Evolutionary conservation across 2,797 vertebrate genomes (phyloP).

Genomic region (Phalanger gymnotis): DNA sequence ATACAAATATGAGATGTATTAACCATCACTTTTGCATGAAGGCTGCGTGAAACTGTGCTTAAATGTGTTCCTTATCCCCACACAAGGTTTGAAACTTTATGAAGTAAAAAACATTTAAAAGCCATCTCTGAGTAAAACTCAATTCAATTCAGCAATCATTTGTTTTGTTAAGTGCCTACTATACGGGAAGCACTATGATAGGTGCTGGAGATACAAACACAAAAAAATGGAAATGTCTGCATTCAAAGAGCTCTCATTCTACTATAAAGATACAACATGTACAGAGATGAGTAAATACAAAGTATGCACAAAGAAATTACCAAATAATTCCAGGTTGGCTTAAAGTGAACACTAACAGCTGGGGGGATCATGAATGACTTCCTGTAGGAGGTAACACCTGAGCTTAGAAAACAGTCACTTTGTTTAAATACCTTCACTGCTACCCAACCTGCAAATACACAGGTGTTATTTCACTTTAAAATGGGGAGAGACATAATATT

Average conservation of each 20-base stretch:
- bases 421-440: neutral
- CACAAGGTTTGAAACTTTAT: neutral
- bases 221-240: neutral
- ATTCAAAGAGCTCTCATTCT: neutral
- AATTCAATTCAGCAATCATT: neutral
- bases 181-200: neutral
- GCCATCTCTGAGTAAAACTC: neutral
- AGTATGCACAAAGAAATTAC: neutral
- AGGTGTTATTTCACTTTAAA: neutral
- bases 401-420: neutral
- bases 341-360: neutral
- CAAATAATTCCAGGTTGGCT: neutral
- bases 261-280: neutral
- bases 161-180: neutral
- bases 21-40: neutral
- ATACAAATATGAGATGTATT: neutral
- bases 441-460: neutral
- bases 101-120: neutral
- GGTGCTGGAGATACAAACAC: neutral
- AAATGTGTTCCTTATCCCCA: neutral
- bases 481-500: neutral
- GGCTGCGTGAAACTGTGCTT: neutral
- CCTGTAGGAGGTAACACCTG: neutral
- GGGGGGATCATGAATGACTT: neutral
- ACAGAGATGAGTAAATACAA: neutral